These are phyloP conservation scores for Globicephala melas DNA, from an alignment of 2,113 vertebrate genomes.

Conservation along the genomic window DNA sequence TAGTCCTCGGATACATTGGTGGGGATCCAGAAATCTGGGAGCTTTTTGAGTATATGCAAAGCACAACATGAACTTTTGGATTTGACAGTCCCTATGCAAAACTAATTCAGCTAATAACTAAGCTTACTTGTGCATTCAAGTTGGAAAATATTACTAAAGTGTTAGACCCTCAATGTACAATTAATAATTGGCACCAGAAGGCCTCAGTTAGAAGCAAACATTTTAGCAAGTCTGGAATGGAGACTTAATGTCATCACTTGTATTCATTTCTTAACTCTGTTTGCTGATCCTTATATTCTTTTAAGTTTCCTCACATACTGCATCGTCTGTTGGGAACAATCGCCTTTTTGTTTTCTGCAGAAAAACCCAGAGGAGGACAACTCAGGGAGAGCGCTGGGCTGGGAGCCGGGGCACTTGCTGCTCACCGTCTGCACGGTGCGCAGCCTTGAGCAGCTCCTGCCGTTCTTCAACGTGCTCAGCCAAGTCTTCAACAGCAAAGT, in stretches of 20 bases:
- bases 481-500: slow-evolving; percentile 98
- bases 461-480: slow-evolving; percentile 97
- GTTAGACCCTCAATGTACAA: neutral
- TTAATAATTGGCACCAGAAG: neutral
- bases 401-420: slow-evolving; percentile 95
- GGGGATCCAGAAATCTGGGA: slow-evolving; percentile 35
- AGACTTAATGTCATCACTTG: neutral
- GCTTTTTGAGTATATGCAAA: slow-evolving; percentile 62
- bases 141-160: neutral
- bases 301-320: neutral
- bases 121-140: neutral
- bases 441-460: slow-evolving; percentile 97
- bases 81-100: neutral
- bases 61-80: neutral
- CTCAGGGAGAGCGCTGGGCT: slow-evolving; percentile 89
- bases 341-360: slow-evolving; percentile 78
- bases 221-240: neutral
- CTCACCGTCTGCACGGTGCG: slow-evolving; percentile 94
- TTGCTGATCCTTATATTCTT: neutral
- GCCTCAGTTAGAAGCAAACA: neutral
- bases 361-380: slow-evolving; percentile 97
- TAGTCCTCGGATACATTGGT: neutral
- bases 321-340: neutral
- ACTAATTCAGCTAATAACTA: neutral
- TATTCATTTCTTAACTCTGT: neutral